phyloP scores from a whole-genome alignment of 2,113 vertebrate species.

The Sander vitreus region DNA sequence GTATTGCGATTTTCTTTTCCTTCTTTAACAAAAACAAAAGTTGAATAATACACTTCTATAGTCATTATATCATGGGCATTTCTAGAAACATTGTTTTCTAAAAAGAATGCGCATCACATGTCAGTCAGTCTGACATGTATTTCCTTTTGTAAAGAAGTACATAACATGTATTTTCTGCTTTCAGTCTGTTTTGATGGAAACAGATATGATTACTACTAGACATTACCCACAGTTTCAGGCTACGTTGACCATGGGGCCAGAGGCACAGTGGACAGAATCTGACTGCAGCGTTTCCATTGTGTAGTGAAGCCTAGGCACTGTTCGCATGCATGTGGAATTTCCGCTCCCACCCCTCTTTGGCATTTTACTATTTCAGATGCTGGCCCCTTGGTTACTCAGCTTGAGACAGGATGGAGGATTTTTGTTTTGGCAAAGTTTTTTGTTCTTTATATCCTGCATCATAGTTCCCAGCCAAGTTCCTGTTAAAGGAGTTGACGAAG shows the following conservation, averaged over 20 bases:
- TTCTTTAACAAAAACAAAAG: too few relatives aligned
- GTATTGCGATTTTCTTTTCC: too few relatives aligned
- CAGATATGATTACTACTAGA: neutral
- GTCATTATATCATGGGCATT: too few relatives aligned
- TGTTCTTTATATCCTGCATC: slow-evolving; percentile 5
- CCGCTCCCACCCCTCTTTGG: slow-evolving; percentile 61
- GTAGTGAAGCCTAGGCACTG: slow-evolving; percentile 49
- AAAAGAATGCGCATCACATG: too few relatives aligned
- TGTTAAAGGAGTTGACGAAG: too few relatives aligned
- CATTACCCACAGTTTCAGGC: neutral
- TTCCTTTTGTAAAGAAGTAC: too few relatives aligned
- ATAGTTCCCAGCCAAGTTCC: slow-evolving; percentile 3
- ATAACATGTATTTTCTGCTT: too few relatives aligned
- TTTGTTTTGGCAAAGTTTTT: slow-evolving; percentile 9
- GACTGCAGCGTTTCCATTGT: slow-evolving; percentile 78
- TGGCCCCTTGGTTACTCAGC: slow-evolving; percentile 34
- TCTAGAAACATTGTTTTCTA: too few relatives aligned
- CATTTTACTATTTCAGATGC: slow-evolving; percentile 73
- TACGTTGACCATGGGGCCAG: neutral
- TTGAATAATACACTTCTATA: too few relatives aligned
- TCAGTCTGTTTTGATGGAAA: too few relatives aligned
- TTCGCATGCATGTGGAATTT: slow-evolving; percentile 76
- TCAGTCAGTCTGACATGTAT: too few relatives aligned
- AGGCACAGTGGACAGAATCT: slow-evolving; percentile 51
- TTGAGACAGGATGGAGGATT: slow-evolving; percentile 41